These are phyloP conservation scores for Drosophila athabasca DNA, from an alignment of 1,140 invertebrate species.

Conservation along the genomic window DNA sequence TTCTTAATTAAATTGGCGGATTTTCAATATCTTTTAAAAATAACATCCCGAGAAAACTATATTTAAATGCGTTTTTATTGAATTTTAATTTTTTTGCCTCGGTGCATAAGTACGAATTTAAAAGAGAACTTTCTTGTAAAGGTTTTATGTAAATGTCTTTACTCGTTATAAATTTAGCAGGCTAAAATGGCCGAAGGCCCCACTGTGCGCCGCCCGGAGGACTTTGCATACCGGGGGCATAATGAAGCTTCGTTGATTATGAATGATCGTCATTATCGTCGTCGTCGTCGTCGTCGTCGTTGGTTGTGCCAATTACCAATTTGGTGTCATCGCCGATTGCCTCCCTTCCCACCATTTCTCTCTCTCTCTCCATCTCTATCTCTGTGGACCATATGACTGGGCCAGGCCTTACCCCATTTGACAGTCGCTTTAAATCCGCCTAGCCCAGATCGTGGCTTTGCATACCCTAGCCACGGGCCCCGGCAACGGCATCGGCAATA, in stretches of 20 bases:
- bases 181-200: too few species aligned
- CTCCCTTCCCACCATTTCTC: slow-evolving; percentile 20
- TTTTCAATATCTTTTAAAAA: too few species aligned
- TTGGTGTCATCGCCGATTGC: slow-evolving; percentile 50
- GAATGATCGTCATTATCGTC: slow-evolving; percentile 37
- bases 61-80: too few species aligned
- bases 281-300: slow-evolving; percentile 15
- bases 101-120: too few species aligned
- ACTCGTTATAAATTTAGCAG: too few species aligned
- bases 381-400: too few species aligned
- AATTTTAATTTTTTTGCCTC: too few species aligned
- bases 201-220: slow-evolving; percentile 6
- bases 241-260: slow-evolving; percentile 22
- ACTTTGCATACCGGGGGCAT: slow-evolving; percentile 57
- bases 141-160: too few species aligned
- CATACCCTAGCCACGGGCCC: slow-evolving; percentile 3
- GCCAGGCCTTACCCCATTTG: slow-evolving; percentile 24
- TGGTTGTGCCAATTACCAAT: slow-evolving; percentile 65
- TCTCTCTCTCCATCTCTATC: neutral
- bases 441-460: slow-evolving; percentile 41
- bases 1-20: too few species aligned
- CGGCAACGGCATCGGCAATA: too few species aligned
- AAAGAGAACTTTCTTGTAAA: too few species aligned
- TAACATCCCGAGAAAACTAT: too few species aligned
- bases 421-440: slow-evolving; percentile 52